Base-by-base conservation (phyloP, 2,113 vertebrate species). In the Nymphicus hollandicus region DNA sequence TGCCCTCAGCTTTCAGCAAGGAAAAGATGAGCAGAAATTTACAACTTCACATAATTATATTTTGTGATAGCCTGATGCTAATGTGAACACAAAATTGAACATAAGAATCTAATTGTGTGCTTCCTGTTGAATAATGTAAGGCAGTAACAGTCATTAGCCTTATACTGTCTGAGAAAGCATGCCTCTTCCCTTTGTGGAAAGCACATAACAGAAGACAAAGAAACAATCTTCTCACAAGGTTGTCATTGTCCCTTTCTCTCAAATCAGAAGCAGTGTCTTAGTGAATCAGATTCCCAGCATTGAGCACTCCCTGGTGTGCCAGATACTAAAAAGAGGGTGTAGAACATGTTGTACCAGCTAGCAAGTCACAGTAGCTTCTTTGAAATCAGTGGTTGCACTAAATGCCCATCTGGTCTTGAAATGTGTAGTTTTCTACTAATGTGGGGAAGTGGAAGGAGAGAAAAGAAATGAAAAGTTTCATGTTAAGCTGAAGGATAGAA, bases 91-190 rank as follows among this genome's bases (percentile, higher is more conserved):
- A 77, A 91, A 88, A 92, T 73, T 94, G 94, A 94, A 94, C 92
- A 73, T 66, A 93, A 93, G 94, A 85, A 88, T 88, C 86, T 96
- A 97, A 96, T 96, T 96, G 87, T 94, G 74, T 86, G 81, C 79
- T 93, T 97, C 95, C 96, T 97, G 73, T 91, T 97, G 96, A 97
- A 97, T 97, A 97, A 97, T 97, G 94, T 89, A 97, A 89, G 69
- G 31, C 92, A 86, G 83, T 35, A 39, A 44, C 82, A 91, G 84
- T 88, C 93, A 77, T 96, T 93, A 96, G 95, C 79, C 52, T 76
- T 86, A 79, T 37, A 25, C 81, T 88, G 58, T 25, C 61, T 88
- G 65, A 76, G 81, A 88, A 68, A 44, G 56, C 27, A 44, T 89
- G 86, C 73, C 73, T 89, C 86, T 71, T 80, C 83, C 78, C 31